phyloP scores from a whole-genome alignment of 2,113 vertebrate genomes.

The Kryptolebias marmoratus region DNA sequence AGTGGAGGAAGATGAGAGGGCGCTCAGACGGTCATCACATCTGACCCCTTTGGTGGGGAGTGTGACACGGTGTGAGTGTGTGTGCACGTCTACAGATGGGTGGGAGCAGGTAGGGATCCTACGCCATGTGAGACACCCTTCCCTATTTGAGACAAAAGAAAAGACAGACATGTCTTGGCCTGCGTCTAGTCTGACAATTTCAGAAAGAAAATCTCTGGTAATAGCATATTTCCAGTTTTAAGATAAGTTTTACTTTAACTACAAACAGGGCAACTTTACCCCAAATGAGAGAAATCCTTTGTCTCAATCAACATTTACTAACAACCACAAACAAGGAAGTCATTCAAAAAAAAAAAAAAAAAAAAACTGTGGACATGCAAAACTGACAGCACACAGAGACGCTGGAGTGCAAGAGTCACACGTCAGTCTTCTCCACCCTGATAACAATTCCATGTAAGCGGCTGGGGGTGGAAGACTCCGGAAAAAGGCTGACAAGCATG shows the following conservation, averaged over 20 bases:
- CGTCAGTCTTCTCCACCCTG: background rate
- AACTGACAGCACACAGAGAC: background rate
- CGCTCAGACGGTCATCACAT: slow-evolving; percentile 68
- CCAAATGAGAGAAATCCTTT: background rate
- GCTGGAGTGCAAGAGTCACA: background rate
- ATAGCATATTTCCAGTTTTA: slow-evolving; percentile 31
- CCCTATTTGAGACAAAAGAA: slow-evolving; percentile 30
- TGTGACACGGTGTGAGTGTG: slow-evolving; percentile 22
- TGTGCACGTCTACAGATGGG: slow-evolving; percentile 19
- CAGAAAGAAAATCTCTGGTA: slow-evolving; percentile 29
- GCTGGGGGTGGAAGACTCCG: slow-evolving; percentile 40
- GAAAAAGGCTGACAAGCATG: slow-evolving; percentile 51
- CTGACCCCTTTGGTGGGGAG: slow-evolving; percentile 70
- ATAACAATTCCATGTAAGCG: background rate
- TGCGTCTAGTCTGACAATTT: slow-evolving; percentile 55
- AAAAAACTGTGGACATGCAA: slow-evolving; percentile 1
- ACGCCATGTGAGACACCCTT: slow-evolving; percentile 50
- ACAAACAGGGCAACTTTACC: background rate
- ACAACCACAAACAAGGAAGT: slow-evolving; percentile 32
- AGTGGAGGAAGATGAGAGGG: slow-evolving; percentile 31
- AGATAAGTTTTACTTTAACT: background rate
- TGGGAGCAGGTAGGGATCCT: slow-evolving; percentile 16
- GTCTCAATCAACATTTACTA: background rate
- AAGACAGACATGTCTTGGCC: slow-evolving; percentile 70
- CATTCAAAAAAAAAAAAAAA: slow-evolving; percentile 16